phyloP scores from a whole-genome alignment of 2,888 invertebrate genomes.

The Cylloceria caligata region DNA sequence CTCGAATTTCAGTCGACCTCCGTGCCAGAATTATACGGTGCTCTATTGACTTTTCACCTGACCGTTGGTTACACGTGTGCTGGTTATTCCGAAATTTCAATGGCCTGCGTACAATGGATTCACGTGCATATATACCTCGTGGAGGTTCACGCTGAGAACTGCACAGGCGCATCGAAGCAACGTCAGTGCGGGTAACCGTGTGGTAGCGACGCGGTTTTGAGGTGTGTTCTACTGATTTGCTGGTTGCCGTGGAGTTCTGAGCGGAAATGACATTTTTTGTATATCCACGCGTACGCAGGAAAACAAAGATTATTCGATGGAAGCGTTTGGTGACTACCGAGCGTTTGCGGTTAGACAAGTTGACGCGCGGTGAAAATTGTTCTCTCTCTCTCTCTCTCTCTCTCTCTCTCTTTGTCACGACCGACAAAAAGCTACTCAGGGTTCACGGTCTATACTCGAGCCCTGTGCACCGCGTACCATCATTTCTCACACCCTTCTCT shows the following conservation, averaged over 20 bases:
- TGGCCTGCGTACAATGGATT: slow-evolving; percentile 21
- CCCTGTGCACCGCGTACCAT: not conserved
- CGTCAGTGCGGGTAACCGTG: slow-evolving; percentile 63
- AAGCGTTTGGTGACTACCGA: slow-evolving; percentile 5
- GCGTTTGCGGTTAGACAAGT: slow-evolving; percentile 2
- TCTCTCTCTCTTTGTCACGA: not conserved
- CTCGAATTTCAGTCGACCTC: not conserved
- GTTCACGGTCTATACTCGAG: slow-evolving; percentile 23
- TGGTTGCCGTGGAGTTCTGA: not conserved
- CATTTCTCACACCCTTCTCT: not conserved
- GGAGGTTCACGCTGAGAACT: slow-evolving; percentile 11
- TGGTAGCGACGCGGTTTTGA: slow-evolving; percentile 41
- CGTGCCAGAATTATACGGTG: not conserved
- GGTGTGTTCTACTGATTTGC: slow-evolving; percentile 16
- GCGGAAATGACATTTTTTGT: not conserved
- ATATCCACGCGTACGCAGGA: not conserved
- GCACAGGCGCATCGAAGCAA: slow-evolving; percentile 58
- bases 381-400: not conserved
- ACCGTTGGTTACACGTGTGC: slow-evolving; percentile 9
- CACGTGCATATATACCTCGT: not conserved
- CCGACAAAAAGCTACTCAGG: slow-evolving; percentile 54
- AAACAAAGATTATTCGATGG: slow-evolving; percentile 9
- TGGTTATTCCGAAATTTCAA: slow-evolving; percentile 23
- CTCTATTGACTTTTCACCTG: slow-evolving; percentile 31
- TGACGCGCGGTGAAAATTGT: not conserved